A percentile compares a stretch with the other conserved stretches of the same genome.
phyloP scores from a whole-genome alignment of 2,113 vertebrate genomes.

The Chionomys nivalis region DNA sequence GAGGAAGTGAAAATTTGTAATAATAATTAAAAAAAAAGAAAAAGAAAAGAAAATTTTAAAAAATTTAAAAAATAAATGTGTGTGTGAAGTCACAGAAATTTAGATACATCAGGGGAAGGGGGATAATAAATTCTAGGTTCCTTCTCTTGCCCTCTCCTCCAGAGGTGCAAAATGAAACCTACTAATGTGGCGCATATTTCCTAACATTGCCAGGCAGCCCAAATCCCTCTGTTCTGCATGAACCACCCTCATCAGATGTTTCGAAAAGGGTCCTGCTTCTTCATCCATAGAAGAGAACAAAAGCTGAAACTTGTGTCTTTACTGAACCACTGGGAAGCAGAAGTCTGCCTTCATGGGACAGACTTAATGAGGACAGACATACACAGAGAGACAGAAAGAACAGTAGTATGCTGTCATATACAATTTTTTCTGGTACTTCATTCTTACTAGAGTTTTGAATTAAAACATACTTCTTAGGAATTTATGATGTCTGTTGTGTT shows the following conservation, averaged over 20 bases:
- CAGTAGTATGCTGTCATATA: background rate
- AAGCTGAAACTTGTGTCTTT: background rate
- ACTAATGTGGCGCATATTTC: background rate
- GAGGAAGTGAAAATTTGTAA: too few species aligned
- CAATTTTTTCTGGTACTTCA: background rate
- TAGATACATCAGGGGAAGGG: background rate
- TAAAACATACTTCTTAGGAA: slow-evolving; percentile 8
- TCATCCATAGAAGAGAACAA: background rate
- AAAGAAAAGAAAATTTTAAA: too few species aligned
- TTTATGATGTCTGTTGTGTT: background rate
- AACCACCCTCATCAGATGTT: background rate
- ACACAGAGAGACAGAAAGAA: background rate
- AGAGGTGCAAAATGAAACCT: background rate
- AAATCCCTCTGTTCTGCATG: background rate
- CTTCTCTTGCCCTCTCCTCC: background rate
- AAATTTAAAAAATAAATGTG: too few species aligned
- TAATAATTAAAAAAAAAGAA: background rate
- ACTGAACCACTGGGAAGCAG: background rate
- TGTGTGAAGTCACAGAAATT: background rate
- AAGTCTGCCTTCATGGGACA: background rate
- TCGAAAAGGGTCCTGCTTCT: background rate
- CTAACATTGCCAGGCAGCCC: background rate
- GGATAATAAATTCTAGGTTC: background rate
- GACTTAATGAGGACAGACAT: background rate
- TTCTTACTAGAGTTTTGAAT: background rate